Percentiles rank a stretch among this genome's conserved stretches.
Conservation (phyloP, 2,113 vertebrate genomes). For the Sminthopsis crassicaudata region DNA sequence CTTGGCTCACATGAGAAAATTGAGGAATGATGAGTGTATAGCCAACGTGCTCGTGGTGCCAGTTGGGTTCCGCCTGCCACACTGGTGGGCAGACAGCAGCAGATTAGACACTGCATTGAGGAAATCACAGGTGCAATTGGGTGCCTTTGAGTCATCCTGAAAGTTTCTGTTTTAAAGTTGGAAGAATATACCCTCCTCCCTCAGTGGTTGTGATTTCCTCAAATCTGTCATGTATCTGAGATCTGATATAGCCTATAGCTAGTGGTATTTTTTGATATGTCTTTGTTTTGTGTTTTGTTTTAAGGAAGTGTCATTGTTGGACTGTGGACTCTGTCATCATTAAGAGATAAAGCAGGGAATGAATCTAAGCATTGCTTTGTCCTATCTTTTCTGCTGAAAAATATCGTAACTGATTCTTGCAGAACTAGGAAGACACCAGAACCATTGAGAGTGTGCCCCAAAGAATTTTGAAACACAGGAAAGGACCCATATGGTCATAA, state of each 20-base stretch:
- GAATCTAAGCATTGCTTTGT: background rate
- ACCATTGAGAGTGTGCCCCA: background rate
- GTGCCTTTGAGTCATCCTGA: background rate
- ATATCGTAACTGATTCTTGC: background rate
- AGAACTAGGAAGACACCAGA: background rate
- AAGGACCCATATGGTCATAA: too few species aligned
- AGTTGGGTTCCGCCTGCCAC: background rate
- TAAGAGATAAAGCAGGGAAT: too few species aligned
- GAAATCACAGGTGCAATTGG: background rate
- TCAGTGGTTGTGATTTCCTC: background rate
- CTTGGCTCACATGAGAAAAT: background rate
- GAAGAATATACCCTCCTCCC: background rate
- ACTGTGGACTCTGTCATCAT: background rate
- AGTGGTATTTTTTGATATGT: background rate
- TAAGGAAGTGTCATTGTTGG: background rate
- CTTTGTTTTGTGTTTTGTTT: background rate
- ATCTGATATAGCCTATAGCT: background rate
- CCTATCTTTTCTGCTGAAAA: background rate
- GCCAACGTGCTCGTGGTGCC: background rate
- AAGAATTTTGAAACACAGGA: background rate
- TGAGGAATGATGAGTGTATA: background rate
- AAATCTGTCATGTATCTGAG: background rate
- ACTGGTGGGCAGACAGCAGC: background rate
- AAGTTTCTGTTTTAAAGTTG: background rate
- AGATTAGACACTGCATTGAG: background rate